Conservation (phyloP, 2,888 invertebrate species). For the Polietes domitor region DNA sequence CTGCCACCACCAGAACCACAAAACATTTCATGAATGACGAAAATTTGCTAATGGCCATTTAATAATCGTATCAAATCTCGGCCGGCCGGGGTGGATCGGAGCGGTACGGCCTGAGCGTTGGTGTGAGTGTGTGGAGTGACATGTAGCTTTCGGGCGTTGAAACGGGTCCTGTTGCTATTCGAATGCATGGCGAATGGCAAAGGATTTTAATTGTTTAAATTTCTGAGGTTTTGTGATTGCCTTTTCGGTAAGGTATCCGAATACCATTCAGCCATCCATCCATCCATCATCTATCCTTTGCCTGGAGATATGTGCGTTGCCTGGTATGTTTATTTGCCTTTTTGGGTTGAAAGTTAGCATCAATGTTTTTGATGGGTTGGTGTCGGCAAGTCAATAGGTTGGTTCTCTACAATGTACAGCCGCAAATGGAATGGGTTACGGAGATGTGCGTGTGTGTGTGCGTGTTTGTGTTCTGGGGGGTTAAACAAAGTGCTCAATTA, state of each 20-base stretch:
- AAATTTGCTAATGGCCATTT: conserved; percentile 7
- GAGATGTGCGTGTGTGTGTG: too few relatives aligned
- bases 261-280: too few relatives aligned
- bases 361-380: not conserved
- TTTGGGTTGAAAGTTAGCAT: not conserved
- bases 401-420: too few relatives aligned
- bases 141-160: not conserved
- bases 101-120: too few relatives aligned
- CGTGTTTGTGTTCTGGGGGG: too few relatives aligned
- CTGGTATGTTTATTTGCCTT: not conserved
- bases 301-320: not conserved
- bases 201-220: conserved; percentile 15
- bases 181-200: not conserved
- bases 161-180: not conserved
- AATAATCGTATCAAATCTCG: conserved; percentile 33
- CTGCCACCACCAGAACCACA: not conserved
- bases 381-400: too few relatives aligned
- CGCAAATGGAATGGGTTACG: too few relatives aligned
- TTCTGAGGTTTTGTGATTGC: conserved; percentile 2
- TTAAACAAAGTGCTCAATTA: too few relatives aligned
- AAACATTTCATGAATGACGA: not conserved
- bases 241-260: not conserved
- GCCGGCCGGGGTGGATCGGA: too few relatives aligned
- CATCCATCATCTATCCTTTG: not conserved
- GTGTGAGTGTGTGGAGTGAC: not conserved